Evolutionary conservation across 2,888 invertebrate species (phyloP).

Genomic region (Troilus luridus): DNA sequence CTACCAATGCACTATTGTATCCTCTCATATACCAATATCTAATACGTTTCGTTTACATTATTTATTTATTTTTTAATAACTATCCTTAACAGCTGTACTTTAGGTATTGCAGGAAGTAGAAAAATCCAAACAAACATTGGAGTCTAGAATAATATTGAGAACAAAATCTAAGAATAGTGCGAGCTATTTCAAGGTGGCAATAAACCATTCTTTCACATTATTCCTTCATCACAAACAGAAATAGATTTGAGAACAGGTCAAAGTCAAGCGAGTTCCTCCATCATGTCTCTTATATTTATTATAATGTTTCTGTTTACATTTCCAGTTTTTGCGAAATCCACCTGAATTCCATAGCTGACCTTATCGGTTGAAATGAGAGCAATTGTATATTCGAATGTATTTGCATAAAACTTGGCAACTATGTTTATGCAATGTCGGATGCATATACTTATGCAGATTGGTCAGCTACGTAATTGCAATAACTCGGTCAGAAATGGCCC

Average conservation of each 20-base stretch:
- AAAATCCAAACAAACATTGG: no score
- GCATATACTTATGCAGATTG: not conserved
- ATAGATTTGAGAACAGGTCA: not conserved
- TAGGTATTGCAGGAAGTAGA: no score
- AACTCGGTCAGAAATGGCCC: not conserved
- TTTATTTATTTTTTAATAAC: no score
- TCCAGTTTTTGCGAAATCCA: not conserved
- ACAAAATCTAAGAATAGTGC: not conserved
- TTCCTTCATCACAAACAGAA: not conserved
- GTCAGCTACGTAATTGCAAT: not conserved
- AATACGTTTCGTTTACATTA: no score
- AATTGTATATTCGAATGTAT: not conserved
- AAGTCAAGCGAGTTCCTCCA: not conserved
- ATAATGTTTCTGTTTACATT: not conserved
- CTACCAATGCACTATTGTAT: no score
- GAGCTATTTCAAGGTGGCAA: not conserved
- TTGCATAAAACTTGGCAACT: slow-evolving; percentile 9
- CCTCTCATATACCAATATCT: no score
- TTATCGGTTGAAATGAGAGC: not conserved
- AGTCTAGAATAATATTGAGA: not conserved
- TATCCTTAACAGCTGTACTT: no score
- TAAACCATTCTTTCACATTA: not conserved
- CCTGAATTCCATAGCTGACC: not conserved
- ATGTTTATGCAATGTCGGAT: not conserved
- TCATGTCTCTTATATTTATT: not conserved